These are phyloP conservation scores for Forbesichthys agassizii DNA, from an alignment of 2,113 vertebrate genomes.

Conservation along the genomic window DNA sequence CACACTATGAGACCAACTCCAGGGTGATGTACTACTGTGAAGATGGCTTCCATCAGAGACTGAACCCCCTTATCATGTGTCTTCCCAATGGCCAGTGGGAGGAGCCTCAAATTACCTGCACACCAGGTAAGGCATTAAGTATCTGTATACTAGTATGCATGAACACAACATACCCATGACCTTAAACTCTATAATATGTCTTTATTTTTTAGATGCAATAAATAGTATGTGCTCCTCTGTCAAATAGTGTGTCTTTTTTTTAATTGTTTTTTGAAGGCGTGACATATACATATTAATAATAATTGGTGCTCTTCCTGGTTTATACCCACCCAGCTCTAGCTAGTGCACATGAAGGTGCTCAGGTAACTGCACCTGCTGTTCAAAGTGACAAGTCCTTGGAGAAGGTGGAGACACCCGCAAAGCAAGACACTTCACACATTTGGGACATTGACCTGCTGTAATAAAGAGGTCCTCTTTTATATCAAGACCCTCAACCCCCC, in stretches of 20 bases:
- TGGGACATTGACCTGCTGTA: conserved; percentile 65
- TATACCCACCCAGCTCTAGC: neutral
- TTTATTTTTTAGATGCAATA: neutral
- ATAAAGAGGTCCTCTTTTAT: conserved; percentile 35
- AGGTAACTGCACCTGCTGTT: conserved; percentile 20
- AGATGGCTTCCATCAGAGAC: conserved; percentile 80
- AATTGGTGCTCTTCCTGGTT: too few species aligned
- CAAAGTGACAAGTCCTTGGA: conserved; percentile 23
- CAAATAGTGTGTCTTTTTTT: too few species aligned
- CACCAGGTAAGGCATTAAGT: conserved; percentile 68
- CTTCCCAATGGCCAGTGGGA: conserved; percentile 85
- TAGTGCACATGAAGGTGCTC: conserved; percentile 26
- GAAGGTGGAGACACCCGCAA: conserved; percentile 35
- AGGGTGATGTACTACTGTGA: conserved; percentile 83
- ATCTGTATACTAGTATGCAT: neutral
- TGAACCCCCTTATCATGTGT: conserved; percentile 84
- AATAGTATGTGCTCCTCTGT: neutral
- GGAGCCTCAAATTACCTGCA: conserved; percentile 81
- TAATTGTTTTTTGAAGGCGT: too few species aligned
- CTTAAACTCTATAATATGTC: neutral
- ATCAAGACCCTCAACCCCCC: conserved; percentile 6
- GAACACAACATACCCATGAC: neutral
- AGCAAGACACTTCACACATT: conserved; percentile 44
- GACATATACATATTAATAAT: too few species aligned
- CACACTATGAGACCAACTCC: conserved; percentile 80